Evolutionary conservation across 2,113 vertebrate species (phyloP).

Genomic region (Colaptes auratus): DNA sequence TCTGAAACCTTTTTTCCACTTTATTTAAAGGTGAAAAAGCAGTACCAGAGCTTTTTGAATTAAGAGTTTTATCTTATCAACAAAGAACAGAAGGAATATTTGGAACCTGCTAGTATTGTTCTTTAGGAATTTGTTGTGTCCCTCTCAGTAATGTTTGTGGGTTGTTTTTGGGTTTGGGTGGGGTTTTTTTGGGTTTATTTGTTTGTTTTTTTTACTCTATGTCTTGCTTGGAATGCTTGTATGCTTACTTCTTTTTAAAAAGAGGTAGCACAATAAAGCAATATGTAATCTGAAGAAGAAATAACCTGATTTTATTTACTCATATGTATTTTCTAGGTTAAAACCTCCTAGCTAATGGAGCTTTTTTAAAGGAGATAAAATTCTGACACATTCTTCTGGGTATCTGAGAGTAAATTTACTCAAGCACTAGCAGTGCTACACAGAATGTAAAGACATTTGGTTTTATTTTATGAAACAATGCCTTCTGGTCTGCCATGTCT

Average conservation of each 20-base stretch:
- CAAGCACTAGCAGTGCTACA: background rate
- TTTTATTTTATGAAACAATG: background rate
- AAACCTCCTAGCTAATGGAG: background rate
- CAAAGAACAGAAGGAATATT: conserved; percentile 7
- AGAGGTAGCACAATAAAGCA: background rate
- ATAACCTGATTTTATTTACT: background rate
- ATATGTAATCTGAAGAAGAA: conserved; percentile 4
- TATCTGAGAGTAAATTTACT: background rate
- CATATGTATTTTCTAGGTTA: background rate
- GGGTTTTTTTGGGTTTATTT: too few species aligned
- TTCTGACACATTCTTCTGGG: background rate
- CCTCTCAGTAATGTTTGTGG: background rate
- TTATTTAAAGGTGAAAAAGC: background rate
- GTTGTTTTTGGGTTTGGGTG: too few species aligned
- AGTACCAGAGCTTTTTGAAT: background rate
- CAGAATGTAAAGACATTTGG: background rate
- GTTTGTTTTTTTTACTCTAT: background rate
- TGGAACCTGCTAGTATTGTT: background rate
- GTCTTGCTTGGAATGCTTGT: background rate
- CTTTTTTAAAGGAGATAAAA: background rate
- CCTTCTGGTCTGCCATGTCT: background rate
- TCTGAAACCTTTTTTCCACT: conserved; percentile 9
- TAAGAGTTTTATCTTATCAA: conserved; percentile 35
- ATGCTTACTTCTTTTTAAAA: background rate
- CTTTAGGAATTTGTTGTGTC: background rate